A percentile compares a stretch with the other conserved stretches of the same genome.
phyloP scores from a whole-genome alignment of 2,888 invertebrate species.

The Athripsodes cinereus region DNA sequence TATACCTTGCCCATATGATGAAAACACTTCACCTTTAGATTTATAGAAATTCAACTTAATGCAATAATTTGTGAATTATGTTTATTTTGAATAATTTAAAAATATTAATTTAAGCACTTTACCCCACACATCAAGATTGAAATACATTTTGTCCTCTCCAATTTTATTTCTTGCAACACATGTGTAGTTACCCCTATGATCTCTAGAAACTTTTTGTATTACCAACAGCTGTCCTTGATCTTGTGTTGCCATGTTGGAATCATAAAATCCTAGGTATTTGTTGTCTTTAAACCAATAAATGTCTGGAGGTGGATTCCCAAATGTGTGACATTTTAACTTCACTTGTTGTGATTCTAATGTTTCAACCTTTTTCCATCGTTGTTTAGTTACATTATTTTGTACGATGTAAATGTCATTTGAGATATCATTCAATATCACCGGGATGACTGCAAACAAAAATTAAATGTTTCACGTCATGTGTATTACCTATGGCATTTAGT shows the following conservation, averaged over 20 bases:
- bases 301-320: constrained; percentile 53
- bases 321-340: constrained; percentile 50
- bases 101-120: constrained; percentile 29
- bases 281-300: constrained; percentile 57
- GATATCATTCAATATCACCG: constrained; percentile 38
- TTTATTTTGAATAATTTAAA: no score
- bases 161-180: constrained; percentile 54
- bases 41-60: no score
- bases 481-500: neutral
- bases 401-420: constrained; percentile 4
- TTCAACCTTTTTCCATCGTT: constrained; percentile 32
- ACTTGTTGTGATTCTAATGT: constrained; percentile 43
- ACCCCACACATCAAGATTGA: constrained; percentile 46
- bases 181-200: constrained; percentile 50
- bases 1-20: no score
- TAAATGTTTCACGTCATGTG: neutral
- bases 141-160: constrained; percentile 43
- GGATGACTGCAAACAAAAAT: constrained; percentile 36
- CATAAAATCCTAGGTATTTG: constrained; percentile 44
- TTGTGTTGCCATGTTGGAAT: constrained; percentile 38
- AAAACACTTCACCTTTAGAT: no score
- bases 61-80: neutral
- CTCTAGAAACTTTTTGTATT: constrained; percentile 33
- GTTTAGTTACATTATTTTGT: constrained; percentile 28
- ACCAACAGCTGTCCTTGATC: constrained; percentile 41